Percentiles rank a stretch among this genome's conserved stretches.
phyloP scores from a whole-genome alignment of 2,113 vertebrate genomes.

The Syngnathus typhle region DNA sequence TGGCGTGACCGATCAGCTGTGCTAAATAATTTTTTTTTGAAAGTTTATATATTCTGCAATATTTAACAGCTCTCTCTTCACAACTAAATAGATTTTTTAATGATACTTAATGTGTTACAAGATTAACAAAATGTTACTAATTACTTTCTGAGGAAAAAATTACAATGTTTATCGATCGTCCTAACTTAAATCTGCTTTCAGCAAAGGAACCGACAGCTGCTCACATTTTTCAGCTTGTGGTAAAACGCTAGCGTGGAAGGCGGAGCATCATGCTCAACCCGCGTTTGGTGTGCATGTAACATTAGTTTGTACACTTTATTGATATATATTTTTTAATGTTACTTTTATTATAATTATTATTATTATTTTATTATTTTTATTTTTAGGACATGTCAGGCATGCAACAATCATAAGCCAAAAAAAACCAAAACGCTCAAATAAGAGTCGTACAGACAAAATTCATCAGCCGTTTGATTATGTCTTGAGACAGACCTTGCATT shows the following conservation, averaged over 20 bases:
- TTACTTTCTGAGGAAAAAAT: not conserved
- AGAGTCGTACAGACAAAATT: not conserved
- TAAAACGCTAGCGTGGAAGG: too few species aligned
- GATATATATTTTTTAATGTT: not conserved
- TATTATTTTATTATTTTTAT: not conserved
- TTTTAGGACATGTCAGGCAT: not conserved
- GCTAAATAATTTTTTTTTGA: not conserved
- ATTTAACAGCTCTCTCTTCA: not conserved
- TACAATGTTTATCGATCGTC: not conserved
- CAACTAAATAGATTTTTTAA: not conserved
- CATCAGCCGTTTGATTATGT: not conserved
- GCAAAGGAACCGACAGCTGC: too few species aligned
- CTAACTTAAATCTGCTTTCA: not conserved
- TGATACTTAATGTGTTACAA: not conserved
- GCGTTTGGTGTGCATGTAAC: too few species aligned
- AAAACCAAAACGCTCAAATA: not conserved
- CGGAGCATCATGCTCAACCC: too few species aligned
- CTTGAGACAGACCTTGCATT: not conserved
- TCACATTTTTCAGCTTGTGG: too few species aligned
- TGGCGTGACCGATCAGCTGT: not conserved
- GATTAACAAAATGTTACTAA: not conserved
- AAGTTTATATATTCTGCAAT: not conserved
- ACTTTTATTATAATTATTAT: not conserved
- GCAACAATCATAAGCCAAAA: not conserved
- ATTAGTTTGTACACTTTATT: too few species aligned